These are phyloP conservation scores for Myrmophylax atrothorax DNA, from an alignment of 2,113 vertebrate genomes.

Conservation along the genomic window DNA sequence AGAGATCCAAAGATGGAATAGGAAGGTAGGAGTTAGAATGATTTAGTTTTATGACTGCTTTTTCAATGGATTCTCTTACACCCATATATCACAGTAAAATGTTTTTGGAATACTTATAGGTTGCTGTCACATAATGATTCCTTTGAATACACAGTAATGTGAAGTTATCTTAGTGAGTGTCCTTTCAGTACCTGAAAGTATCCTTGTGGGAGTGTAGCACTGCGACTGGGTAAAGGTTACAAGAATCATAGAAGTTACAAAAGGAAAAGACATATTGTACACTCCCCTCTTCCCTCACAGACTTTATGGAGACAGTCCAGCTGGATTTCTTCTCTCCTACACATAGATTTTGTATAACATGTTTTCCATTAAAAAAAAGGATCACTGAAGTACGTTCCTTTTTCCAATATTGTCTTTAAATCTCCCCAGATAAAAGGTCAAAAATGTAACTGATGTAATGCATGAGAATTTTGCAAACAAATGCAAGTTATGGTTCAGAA, in stretches of 20 bases:
- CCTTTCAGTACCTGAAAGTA: background rate
- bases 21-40: background rate
- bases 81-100: background rate
- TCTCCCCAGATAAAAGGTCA: background rate
- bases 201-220: background rate
- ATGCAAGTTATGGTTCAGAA: background rate
- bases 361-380: background rate
- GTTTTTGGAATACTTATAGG: background rate
- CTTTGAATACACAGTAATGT: background rate
- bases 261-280: background rate
- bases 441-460: background rate
- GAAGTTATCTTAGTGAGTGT: background rate
- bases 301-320: background rate
- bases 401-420: background rate
- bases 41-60: background rate
- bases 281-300: background rate
- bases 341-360: background rate
- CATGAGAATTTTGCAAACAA: background rate
- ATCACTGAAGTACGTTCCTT: background rate
- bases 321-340: background rate
- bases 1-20: background rate
- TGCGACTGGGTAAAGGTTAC: background rate
- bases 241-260: background rate
- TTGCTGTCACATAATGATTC: background rate
- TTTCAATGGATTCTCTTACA: background rate